Base-by-base conservation (phyloP, 2,888 invertebrate genomes). In the Apamea anceps region DNA sequence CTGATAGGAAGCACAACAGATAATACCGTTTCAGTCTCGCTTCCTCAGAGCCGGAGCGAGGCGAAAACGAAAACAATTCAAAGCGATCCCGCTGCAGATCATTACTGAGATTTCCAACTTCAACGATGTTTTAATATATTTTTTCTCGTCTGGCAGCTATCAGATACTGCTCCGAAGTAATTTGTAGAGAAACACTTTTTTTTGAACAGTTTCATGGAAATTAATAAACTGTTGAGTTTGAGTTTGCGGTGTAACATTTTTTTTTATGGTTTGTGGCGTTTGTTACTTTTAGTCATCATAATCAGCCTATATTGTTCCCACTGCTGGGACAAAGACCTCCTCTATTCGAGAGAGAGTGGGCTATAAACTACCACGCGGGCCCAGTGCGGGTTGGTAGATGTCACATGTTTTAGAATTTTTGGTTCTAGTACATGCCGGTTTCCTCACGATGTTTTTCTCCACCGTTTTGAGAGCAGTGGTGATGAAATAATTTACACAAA, bases 51-150 rank as follows among this genome's bases (percentile, higher is more conserved):
- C 65, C 45, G 70, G 57, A 70, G 63, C 74, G 51, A 65, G 57
- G 85, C 70, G 91, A 94, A 94, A 94, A 94, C 91, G 92, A 94
- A 95, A 95, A 95, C 93, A 94, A 94, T 95, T 93, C 92, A 92
- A 91, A 91, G 90, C 93, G 92, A 93, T 93, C 90, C 90, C 90
- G 85, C 92, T 88, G 91, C 91, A 93, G 94, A 95, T 95, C 94
- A 95, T 95, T 95, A 94, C 93, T 90, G 92, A 88, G 91, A 94
- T 94, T 93, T 94, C 90, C 91, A 93, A 92, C 92, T 92, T 91
- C 89, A 88, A 91, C 90, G 90, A 90, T 90, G 92, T 92, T 93
- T 92, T 92, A 92, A 92, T 87, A 80, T 85, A 15, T 93, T 92
- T 92, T 94, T 93, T 92, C 91, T 89, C 89, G 89, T 91, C 91